Conservation (phyloP, 2,888 invertebrate genomes). For the Sesia bembeciformis region DNA sequence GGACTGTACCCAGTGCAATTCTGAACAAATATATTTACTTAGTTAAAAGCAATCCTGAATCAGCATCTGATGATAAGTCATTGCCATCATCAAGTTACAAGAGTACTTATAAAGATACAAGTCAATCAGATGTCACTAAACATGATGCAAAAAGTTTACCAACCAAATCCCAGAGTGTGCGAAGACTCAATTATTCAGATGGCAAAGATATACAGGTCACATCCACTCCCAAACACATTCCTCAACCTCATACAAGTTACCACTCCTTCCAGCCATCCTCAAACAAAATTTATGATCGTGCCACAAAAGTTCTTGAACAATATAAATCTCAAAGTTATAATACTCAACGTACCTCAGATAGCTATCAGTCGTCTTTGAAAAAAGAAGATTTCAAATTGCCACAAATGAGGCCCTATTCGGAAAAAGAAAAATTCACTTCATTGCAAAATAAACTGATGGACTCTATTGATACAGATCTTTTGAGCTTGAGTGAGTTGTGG, state of each 20-base stretch:
- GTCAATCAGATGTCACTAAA: not conserved
- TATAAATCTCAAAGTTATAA: constrained; percentile 48
- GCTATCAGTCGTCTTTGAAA: constrained; percentile 25
- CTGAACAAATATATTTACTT: constrained; percentile 66
- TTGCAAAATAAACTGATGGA: constrained; percentile 41
- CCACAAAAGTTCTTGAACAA: constrained; percentile 58
- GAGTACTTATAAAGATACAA: not conserved
- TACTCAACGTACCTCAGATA: constrained; percentile 34
- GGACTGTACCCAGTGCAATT: constrained; percentile 36
- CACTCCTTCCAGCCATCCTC: constrained; percentile 51
- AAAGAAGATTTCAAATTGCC: constrained; percentile 58
- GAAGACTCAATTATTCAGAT: constrained; percentile 50
- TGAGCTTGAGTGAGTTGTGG: constrained; percentile 80
- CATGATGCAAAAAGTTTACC: constrained; percentile 12
- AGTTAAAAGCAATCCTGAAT: constrained; percentile 38
- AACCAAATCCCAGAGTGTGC: constrained; percentile 39
- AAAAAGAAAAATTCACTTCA: constrained; percentile 25
- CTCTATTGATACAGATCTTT: constrained; percentile 56
- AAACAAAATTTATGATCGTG: constrained; percentile 58
- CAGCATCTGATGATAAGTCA: constrained; percentile 16
- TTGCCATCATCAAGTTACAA: not conserved
- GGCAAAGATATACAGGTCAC: constrained; percentile 55
- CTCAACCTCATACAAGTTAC: constrained; percentile 22
- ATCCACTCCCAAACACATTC: constrained; percentile 49
- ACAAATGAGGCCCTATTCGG: constrained; percentile 48